phyloP scores from a whole-genome alignment of 2,888 invertebrate species.

The Zygogramma bicolorata region DNA sequence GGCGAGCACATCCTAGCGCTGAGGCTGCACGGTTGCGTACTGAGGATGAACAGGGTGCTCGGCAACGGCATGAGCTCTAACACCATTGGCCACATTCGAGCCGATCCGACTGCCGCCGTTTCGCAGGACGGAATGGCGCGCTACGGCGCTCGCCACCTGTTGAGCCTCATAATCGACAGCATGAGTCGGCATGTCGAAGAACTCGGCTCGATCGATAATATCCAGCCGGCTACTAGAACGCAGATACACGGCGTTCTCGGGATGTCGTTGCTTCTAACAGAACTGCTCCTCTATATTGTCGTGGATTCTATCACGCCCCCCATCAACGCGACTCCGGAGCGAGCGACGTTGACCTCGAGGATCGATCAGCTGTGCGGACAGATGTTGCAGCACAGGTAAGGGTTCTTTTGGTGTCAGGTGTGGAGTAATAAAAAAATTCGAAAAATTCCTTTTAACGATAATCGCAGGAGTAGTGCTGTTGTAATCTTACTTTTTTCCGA shows the following conservation, averaged over 20 bases:
- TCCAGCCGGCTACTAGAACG: conserved; percentile 45
- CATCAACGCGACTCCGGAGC: conserved; percentile 61
- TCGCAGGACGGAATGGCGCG: conserved; percentile 61
- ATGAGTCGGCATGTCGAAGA: conserved; percentile 68
- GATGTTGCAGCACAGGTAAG: conserved; percentile 59
- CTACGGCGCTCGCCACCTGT: conserved; percentile 62
- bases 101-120: conserved; percentile 52
- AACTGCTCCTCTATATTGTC: conserved; percentile 67
- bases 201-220: conserved; percentile 46
- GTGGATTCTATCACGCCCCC: conserved; percentile 66
- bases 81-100: conserved; percentile 40
- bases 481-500: too few species aligned
- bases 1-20: conserved; percentile 60
- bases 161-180: conserved; percentile 67
- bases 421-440: too few species aligned
- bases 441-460: too few species aligned
- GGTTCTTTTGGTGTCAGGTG: neutral
- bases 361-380: conserved; percentile 63
- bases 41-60: conserved; percentile 59
- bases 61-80: conserved; percentile 38
- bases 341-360: conserved; percentile 59
- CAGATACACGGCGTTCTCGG: conserved; percentile 64
- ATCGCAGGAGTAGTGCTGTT: too few species aligned
- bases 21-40: conserved; percentile 59
- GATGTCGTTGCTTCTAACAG: conserved; percentile 67